Evolutionary conservation across 1,140 invertebrate genomes (phyloP), one percentile per base, ranked within the genome.

Genomic region (Nasonia vitripennis): DNA sequence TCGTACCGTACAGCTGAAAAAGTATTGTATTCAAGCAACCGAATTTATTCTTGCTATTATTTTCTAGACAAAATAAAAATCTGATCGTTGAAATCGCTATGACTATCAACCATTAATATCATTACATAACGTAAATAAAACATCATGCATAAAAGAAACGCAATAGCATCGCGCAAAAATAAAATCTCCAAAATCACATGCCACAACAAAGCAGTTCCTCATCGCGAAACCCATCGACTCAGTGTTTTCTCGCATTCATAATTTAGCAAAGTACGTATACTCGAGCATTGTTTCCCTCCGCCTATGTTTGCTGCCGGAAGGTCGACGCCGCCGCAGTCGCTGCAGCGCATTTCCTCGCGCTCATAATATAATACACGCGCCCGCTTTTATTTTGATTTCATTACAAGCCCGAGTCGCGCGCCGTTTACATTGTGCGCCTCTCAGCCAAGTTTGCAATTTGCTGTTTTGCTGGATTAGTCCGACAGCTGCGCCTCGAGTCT

Each of bases 301-400:
- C 55, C 48, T 51, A 51, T 62, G 55, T 81, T 81, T 51, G 31
- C 78, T 45, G 37, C 78, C 78, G 37, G 37, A 80, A 68, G 62
- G 27, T 23, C 62, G n/a, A 51, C 48, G 48, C 48, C 48, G 48
- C 48, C 45, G 45, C 45, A 27, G 27, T 27, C 6, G 79, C 85
- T 73, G 78, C 45, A 81, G 78, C 67, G 78, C 17, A 84, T 86
- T 82, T 68, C 78, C 82, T 83, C 82, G 81, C 82, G 79, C 80
- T 55, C 45, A 12, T 68, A 11, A 34, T 55, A 87, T 87, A 88
- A 68, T 67, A 71, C 86, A 86, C 85, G 81, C 88, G 80, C 75
- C 70, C 70, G 77, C 71, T 82, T 62, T 86, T 86, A 86, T 81
- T 83, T 83, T 87, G 87, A 88, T 87, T 89, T 88, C 87, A 89